These are phyloP conservation scores for Folsomia candida DNA, from an alignment of 2,888 invertebrate species.

Conservation along the genomic window DNA sequence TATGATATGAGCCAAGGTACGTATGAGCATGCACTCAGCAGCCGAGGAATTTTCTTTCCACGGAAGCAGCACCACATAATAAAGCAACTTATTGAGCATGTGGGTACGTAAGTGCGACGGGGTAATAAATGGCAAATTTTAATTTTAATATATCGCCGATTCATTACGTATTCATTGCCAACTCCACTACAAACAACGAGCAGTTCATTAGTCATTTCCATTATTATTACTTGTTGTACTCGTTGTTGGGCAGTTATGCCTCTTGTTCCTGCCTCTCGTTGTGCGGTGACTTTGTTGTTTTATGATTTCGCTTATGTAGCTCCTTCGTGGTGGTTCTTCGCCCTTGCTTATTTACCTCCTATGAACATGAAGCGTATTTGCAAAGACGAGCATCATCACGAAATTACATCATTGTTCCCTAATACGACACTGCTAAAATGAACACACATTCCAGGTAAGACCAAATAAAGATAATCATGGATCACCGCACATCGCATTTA, in stretches of 20 bases:
- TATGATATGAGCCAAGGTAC: not conserved
- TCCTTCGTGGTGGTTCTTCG: too few species aligned
- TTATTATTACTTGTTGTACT: not conserved
- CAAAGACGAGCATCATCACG: too few species aligned
- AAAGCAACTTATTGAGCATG: not conserved
- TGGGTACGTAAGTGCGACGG: not conserved
- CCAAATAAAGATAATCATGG: too few species aligned
- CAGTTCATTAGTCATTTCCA: not conserved
- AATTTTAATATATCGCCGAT: conserved; percentile 1
- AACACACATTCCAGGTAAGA: too few species aligned
- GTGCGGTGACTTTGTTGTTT: not conserved
- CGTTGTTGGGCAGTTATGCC: too few species aligned
- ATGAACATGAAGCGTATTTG: too few species aligned
- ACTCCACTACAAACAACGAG: not conserved
- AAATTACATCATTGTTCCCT: too few species aligned
- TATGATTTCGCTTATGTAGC: too few species aligned
- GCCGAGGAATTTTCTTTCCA: too few species aligned
- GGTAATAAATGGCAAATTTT: conserved; percentile 7
- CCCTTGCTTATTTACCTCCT: too few species aligned
- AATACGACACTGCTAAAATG: too few species aligned
- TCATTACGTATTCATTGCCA: conserved; percentile 16
- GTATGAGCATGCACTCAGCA: not conserved
- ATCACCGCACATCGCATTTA: too few species aligned
- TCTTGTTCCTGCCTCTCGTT: not conserved
- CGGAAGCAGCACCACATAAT: not conserved